Percentiles rank a stretch among this genome's conserved stretches.
Conservation (phyloP, 2,797 vertebrate genomes). For the Cyprinella venusta region DNA sequence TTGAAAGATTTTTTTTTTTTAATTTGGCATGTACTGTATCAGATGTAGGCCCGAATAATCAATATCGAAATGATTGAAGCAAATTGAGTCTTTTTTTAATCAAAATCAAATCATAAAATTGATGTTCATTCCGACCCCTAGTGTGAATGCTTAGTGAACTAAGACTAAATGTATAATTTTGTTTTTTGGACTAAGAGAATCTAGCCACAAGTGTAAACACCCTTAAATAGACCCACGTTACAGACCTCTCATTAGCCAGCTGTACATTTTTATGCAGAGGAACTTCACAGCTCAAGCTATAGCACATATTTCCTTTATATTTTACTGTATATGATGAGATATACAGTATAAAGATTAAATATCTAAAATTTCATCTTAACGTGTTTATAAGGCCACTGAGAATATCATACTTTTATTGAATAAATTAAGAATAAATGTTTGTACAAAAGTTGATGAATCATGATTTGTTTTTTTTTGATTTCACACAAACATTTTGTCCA, state of each 20-base stretch:
- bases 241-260: too few species aligned
- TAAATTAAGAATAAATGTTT: background rate
- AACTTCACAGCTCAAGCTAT: background rate
- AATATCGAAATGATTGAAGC: too few species aligned
- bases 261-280: background rate
- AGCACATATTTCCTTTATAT: background rate
- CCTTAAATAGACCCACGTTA: too few species aligned
- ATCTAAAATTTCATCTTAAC: background rate
- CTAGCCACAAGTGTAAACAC: too few species aligned
- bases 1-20: too few species aligned
- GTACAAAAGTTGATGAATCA: background rate
- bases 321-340: background rate
- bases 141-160: too few species aligned
- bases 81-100: too few species aligned
- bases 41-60: too few species aligned
- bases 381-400: background rate
- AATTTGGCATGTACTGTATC: too few species aligned
- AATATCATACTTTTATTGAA: background rate
- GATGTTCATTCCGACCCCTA: background rate
- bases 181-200: background rate
- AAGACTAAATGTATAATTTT: background rate
- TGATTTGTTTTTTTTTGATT: background rate
- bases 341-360: background rate
- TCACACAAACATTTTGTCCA: background rate
- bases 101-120: background rate